phyloP scores from a whole-genome alignment of 2,113 vertebrate genomes.

The Dromaius novaehollandiae region DNA sequence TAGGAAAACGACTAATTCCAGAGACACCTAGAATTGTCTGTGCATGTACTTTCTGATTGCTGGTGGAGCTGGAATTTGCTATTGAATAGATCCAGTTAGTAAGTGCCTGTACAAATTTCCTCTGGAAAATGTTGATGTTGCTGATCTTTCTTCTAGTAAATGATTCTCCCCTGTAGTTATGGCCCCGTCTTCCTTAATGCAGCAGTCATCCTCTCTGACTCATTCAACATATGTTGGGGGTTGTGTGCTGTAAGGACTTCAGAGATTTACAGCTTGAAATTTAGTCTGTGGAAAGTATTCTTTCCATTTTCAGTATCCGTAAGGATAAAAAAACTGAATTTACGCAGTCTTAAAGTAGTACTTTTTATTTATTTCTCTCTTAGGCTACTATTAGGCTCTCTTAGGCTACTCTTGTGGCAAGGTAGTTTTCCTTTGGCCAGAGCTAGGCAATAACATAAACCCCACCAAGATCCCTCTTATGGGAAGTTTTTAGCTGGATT shows the following conservation, averaged over 20 bases:
- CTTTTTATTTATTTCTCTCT: background rate
- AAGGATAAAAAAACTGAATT: background rate
- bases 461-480: background rate
- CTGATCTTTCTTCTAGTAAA: background rate
- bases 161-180: background rate
- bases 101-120: background rate
- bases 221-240: background rate
- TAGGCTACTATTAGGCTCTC: background rate
- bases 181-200: background rate
- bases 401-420: background rate
- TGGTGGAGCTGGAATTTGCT: background rate
- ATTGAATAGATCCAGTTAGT: background rate
- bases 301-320: background rate
- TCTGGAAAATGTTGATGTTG: background rate
- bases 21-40: background rate
- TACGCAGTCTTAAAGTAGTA: background rate
- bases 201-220: background rate
- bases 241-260: background rate
- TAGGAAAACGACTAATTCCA: background rate
- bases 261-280: background rate
- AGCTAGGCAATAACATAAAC: background rate
- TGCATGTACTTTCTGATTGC: background rate
- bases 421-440: background rate
- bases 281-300: background rate
- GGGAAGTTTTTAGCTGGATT: background rate